phyloP scores from a whole-genome alignment of 2,113 vertebrate species.

The Donacobius atricapilla region DNA sequence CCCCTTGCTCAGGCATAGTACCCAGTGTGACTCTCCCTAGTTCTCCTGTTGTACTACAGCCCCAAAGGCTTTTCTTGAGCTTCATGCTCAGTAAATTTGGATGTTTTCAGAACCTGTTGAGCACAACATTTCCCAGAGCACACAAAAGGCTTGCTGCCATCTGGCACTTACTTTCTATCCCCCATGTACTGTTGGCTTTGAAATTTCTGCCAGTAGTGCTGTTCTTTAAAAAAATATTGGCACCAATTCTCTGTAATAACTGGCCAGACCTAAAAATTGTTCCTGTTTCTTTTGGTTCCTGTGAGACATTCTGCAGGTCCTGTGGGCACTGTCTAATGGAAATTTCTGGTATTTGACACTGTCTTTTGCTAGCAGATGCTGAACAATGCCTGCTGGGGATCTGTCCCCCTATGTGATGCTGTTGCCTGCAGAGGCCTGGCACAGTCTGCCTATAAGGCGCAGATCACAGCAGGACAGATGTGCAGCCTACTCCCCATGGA shows the following conservation, averaged over 20 bases:
- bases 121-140: background rate
- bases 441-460: background rate
- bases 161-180: background rate
- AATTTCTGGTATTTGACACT: background rate
- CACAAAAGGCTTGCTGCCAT: background rate
- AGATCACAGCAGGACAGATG: fast-evolving
- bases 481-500: background rate
- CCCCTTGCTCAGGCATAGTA: background rate
- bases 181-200: background rate
- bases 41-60: background rate
- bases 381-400: background rate
- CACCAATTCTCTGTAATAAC: background rate
- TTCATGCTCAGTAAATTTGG: background rate
- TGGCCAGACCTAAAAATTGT: background rate
- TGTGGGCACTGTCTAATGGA: background rate
- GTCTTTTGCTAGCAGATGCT: background rate
- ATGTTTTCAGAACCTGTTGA: background rate
- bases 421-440: background rate
- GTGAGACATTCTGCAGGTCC: background rate
- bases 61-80: background rate
- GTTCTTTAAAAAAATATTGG: background rate
- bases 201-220: background rate
- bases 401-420: background rate
- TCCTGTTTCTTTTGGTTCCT: background rate
- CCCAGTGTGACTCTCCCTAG: background rate